phyloP scores from a whole-genome alignment of 2,797 vertebrate genomes.

The Amblyopsis hoosieri region DNA sequence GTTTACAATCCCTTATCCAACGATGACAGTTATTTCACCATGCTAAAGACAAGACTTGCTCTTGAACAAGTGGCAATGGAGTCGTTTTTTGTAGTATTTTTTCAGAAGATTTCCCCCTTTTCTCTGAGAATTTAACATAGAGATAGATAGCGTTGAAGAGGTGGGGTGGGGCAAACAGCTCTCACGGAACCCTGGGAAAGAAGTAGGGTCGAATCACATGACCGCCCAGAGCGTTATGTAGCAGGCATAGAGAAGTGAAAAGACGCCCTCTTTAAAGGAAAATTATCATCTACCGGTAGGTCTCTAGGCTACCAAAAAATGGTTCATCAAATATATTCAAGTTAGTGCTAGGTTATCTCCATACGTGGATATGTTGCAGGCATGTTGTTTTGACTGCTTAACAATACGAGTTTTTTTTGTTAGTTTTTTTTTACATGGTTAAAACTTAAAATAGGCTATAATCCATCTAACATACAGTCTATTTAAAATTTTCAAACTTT shows the following conservation, averaged over 20 bases:
- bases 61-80: slow-evolving; percentile 45
- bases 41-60: slow-evolving; percentile 53
- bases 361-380: too few relatives aligned
- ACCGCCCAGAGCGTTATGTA: slow-evolving; percentile 81
- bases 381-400: too few relatives aligned
- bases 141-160: slow-evolving; percentile 79
- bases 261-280: slow-evolving; percentile 84
- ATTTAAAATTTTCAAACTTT: too few relatives aligned
- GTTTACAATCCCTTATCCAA: slow-evolving; percentile 60
- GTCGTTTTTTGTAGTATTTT: slow-evolving; percentile 61
- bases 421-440: too few relatives aligned
- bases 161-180: slow-evolving; percentile 89
- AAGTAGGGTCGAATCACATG: slow-evolving; percentile 83
- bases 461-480: too few relatives aligned
- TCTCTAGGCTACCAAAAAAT: background rate
- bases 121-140: slow-evolving; percentile 76
- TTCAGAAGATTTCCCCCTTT: slow-evolving; percentile 70
- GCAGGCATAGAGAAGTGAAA: slow-evolving; percentile 71
- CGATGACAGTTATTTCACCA: slow-evolving; percentile 57
- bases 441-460: too few relatives aligned
- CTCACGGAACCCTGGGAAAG: slow-evolving; percentile 88
- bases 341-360: background rate
- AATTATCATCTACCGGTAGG: background rate
- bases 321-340: background rate
- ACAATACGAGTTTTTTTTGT: too few relatives aligned